These are phyloP conservation scores for Nothobranchius furzeri DNA, from an alignment of 2,113 vertebrate species.

Conservation along the genomic window DNA sequence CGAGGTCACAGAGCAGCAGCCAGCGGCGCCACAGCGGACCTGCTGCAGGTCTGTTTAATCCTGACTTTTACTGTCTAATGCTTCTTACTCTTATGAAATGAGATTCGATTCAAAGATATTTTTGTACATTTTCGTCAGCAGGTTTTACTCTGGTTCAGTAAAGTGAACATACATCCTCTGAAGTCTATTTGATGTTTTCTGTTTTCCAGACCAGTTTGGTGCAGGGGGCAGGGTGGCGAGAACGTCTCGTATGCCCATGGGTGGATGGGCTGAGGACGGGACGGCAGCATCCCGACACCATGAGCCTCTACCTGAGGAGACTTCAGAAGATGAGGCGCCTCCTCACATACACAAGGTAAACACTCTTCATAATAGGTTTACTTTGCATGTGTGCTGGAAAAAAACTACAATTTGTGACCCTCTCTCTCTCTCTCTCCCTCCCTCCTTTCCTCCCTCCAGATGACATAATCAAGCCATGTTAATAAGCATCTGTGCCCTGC, in stretches of 20 bases:
- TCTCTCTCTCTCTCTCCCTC: conserved; percentile 22
- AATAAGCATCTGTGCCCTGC: conserved; percentile 10
- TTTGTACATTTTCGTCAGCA: no score
- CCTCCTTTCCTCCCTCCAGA: conserved; percentile 37
- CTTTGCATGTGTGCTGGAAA: conserved; percentile 10
- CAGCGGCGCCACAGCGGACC: conserved; percentile 82
- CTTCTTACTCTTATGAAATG: no score
- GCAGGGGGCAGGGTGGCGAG: conserved; percentile 77
- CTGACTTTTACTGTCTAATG: neutral
- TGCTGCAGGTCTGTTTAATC: conserved; percentile 76
- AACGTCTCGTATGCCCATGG: conserved; percentile 88
- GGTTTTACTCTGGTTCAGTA: no score
- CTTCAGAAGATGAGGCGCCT: conserved; percentile 91
- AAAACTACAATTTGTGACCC: conserved; percentile 6
- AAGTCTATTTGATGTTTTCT: no score
- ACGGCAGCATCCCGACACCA: conserved; percentile 81
- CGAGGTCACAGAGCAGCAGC: conserved; percentile 77
- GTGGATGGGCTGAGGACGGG: conserved; percentile 92
- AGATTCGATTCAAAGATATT: no score
- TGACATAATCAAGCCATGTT: conserved; percentile 56
- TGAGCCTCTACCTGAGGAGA: conserved; percentile 90
- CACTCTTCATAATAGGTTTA: neutral
- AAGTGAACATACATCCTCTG: no score
- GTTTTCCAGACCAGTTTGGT: conserved; percentile 53
- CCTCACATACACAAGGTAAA: conserved; percentile 91